Conservation (phyloP, 2,797 vertebrate genomes). For the Myripristis jacobus region DNA sequence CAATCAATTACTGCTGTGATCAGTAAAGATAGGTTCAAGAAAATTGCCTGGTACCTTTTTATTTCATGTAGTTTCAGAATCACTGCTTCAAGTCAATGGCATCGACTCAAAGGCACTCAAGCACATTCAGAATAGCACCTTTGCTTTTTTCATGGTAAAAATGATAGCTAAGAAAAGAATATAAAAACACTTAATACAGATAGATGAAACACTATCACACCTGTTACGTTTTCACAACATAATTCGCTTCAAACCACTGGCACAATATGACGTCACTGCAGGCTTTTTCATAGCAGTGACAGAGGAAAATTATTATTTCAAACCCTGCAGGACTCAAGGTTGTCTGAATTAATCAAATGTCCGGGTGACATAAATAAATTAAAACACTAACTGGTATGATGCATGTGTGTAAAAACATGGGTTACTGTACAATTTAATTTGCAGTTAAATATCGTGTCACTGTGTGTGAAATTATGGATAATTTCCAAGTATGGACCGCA, state of each 20-base stretch:
- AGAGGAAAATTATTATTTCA: slow-evolving; percentile 27
- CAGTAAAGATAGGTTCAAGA: slow-evolving; percentile 4
- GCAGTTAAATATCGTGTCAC: slow-evolving; percentile 21
- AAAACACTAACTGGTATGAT: slow-evolving; percentile 50
- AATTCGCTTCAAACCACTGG: slow-evolving; percentile 34
- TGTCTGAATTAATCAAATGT: slow-evolving; percentile 50
- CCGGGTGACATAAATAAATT: slow-evolving; percentile 73
- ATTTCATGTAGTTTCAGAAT: slow-evolving; percentile 27
- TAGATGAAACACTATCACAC: slow-evolving; percentile 40
- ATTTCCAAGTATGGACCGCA: neutral
- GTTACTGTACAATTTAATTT: slow-evolving; percentile 44
- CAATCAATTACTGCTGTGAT: slow-evolving; percentile 28
- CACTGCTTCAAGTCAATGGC: slow-evolving; percentile 13
- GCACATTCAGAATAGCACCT: slow-evolving; percentile 76
- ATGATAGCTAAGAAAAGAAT: slow-evolving; percentile 58
- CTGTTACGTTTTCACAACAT: slow-evolving; percentile 39
- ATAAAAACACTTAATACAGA: slow-evolving; percentile 59
- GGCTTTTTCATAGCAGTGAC: slow-evolving; percentile 28
- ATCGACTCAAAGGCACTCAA: slow-evolving; percentile 38
- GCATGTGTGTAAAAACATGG: slow-evolving; percentile 11
- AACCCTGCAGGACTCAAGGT: slow-evolving; percentile 41
- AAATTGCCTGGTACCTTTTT: neutral
- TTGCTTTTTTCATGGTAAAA: slow-evolving; percentile 42
- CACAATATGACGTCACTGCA: slow-evolving; percentile 37
- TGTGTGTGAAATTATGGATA: slow-evolving; percentile 2